These are phyloP conservation scores for Euphonia xanthogaster DNA, from an alignment of 2,797 vertebrate species.

Conservation along the genomic window DNA sequence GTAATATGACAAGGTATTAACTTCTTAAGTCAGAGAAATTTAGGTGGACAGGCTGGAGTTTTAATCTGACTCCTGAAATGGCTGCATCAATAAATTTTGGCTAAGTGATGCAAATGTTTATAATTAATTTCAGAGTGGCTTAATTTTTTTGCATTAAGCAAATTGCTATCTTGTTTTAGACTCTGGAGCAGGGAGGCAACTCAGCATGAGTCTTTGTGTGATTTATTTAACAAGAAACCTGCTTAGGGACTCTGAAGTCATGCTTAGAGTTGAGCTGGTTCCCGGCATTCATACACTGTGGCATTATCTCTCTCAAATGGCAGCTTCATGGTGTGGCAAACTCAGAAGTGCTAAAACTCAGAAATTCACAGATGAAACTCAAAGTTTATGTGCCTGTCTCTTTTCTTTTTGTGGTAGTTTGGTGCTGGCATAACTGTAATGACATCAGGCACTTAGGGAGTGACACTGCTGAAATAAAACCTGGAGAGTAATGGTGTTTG, in stretches of 20 bases:
- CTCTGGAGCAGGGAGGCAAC: neutral
- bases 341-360: neutral
- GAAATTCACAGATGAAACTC: neutral
- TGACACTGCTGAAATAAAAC: neutral
- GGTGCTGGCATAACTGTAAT: neutral
- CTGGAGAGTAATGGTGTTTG: neutral
- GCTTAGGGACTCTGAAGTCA: neutral
- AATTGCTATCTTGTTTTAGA: neutral
- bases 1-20: neutral
- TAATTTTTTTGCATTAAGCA: conserved; percentile 9
- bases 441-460: neutral
- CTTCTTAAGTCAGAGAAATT: neutral
- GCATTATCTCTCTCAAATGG: neutral
- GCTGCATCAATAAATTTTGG: neutral
- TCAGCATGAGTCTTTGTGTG: neutral
- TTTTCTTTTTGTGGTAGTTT: neutral
- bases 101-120: neutral
- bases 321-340: neutral
- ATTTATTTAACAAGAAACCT: neutral
- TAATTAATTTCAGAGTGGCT: neutral
- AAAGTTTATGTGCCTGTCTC: neutral
- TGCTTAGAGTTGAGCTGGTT: neutral
- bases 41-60: neutral
- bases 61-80: neutral
- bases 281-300: neutral